phyloP scores from a whole-genome alignment of 2,113 vertebrate genomes.

The Neogale vison region DNA sequence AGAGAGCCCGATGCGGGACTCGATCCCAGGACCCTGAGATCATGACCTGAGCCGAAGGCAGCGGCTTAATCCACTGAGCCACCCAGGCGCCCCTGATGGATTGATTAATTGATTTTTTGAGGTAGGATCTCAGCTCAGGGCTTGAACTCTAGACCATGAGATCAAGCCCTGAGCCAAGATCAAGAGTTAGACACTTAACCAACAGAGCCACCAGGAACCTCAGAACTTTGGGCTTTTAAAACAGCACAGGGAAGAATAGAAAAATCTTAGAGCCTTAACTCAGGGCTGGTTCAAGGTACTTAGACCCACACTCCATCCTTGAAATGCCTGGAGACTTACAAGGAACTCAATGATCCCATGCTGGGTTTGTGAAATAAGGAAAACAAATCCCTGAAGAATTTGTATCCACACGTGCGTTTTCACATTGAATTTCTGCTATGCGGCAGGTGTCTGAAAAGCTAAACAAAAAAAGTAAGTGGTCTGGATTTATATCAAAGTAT shows the following conservation, averaged over 20 bases:
- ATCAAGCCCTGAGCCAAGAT: not conserved
- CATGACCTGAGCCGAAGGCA: too few relatives aligned
- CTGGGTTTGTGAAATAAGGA: not conserved
- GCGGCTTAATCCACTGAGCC: too few relatives aligned
- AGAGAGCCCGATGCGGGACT: too few relatives aligned
- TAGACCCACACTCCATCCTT: too few relatives aligned
- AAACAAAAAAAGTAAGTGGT: not conserved
- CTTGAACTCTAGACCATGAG: not conserved
- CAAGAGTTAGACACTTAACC: not conserved
- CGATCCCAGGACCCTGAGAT: too few relatives aligned
- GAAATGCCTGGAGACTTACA: not conserved
- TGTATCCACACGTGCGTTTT: not conserved
- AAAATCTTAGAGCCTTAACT: not conserved
- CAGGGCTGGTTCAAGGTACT: not conserved
- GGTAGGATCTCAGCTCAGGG: not conserved
- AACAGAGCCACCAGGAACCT: not conserved
- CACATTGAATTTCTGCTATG: not conserved
- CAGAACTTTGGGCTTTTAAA: not conserved
- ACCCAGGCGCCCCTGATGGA: too few relatives aligned
- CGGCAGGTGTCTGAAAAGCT: not conserved
- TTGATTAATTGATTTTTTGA: not conserved
- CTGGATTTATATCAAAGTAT: not conserved
- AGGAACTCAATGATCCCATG: not conserved
- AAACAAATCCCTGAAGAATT: not conserved
- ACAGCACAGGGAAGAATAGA: not conserved